A percentile compares a stretch with the other conserved stretches of the same genome.
Conservation (phyloP, 2,797 vertebrate species). For the Chaunax sp. region DNA sequence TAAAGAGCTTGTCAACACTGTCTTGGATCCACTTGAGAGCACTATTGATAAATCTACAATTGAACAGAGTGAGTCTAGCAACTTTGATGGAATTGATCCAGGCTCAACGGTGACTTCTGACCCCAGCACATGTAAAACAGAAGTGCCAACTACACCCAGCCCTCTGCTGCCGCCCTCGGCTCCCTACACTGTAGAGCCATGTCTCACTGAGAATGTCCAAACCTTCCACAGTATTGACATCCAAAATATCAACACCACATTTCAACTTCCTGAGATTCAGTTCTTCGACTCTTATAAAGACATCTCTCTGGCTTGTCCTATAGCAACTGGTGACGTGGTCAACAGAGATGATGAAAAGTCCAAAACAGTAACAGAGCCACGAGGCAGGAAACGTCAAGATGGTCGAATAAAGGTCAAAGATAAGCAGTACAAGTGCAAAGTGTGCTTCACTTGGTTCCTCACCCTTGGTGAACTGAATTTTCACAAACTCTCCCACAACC, state of each 20-base stretch:
- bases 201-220: conserved; percentile 63
- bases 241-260: conserved; percentile 85
- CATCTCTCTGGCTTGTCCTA: conserved; percentile 62
- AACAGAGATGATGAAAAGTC: conserved; percentile 74
- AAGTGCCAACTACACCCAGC: conserved; percentile 51
- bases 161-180: conserved; percentile 65
- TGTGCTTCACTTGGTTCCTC: conserved; percentile 96
- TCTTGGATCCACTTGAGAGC: conserved; percentile 75
- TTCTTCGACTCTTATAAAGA: conserved; percentile 85
- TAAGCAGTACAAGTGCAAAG: conserved; percentile 96
- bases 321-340: conserved; percentile 53
- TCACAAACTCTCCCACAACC: conserved; percentile 96
- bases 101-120: conserved; percentile 70
- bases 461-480: conserved; percentile 94
- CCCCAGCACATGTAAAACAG: conserved; percentile 72
- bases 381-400: conserved; percentile 81
- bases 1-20: conserved; percentile 63
- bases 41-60: conserved; percentile 67
- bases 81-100: conserved; percentile 52
- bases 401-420: conserved; percentile 86
- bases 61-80: conserved; percentile 80
- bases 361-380: conserved; percentile 77
- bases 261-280: conserved; percentile 87
- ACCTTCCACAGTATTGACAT: conserved; percentile 85
- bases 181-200: conserved; percentile 47